phyloP scores from a whole-genome alignment of 2,797 vertebrate species.

The Catamblyrhynchus diadema region DNA sequence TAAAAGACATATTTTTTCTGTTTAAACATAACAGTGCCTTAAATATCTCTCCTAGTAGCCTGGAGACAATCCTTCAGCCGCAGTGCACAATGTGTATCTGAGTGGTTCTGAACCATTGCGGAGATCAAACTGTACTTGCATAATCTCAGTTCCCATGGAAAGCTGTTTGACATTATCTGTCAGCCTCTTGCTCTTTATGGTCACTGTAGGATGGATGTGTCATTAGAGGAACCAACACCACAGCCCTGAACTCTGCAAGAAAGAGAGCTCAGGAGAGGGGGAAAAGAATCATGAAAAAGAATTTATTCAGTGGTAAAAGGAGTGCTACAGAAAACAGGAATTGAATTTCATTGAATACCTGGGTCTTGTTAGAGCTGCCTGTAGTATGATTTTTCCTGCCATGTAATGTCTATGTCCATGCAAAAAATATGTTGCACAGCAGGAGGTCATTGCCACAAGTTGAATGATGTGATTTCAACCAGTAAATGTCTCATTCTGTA shows the following conservation, averaged over 20 bases:
- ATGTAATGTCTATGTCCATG: background rate
- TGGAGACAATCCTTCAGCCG: slow-evolving; percentile 48
- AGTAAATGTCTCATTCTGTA: slow-evolving; percentile 37
- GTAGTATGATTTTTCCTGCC: background rate
- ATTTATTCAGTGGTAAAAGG: slow-evolving; percentile 3
- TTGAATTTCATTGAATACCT: slow-evolving; percentile 47
- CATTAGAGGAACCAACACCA: background rate
- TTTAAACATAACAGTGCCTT: slow-evolving; percentile 47
- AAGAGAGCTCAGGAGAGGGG: background rate
- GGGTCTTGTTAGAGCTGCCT: slow-evolving; percentile 33
- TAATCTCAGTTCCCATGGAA: background rate
- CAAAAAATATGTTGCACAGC: background rate
- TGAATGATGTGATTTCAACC: slow-evolving; percentile 30
- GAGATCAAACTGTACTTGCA: slow-evolving; percentile 8
- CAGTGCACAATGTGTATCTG: background rate
- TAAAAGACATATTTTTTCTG: slow-evolving; percentile 59
- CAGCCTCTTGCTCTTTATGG: slow-evolving; percentile 7
- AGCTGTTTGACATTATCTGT: slow-evolving; percentile 22
- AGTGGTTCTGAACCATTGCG: slow-evolving; percentile 7
- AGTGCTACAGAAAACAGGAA: background rate
- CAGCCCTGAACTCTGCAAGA: background rate
- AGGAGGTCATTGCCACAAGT: slow-evolving; percentile 33
- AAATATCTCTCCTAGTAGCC: slow-evolving; percentile 47
- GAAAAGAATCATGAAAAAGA: background rate
- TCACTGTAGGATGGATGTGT: background rate